Percentiles rank a stretch among this genome's conserved stretches.
Conservation (phyloP, 2,888 invertebrate species). For the Drosophila diplacantha region DNA sequence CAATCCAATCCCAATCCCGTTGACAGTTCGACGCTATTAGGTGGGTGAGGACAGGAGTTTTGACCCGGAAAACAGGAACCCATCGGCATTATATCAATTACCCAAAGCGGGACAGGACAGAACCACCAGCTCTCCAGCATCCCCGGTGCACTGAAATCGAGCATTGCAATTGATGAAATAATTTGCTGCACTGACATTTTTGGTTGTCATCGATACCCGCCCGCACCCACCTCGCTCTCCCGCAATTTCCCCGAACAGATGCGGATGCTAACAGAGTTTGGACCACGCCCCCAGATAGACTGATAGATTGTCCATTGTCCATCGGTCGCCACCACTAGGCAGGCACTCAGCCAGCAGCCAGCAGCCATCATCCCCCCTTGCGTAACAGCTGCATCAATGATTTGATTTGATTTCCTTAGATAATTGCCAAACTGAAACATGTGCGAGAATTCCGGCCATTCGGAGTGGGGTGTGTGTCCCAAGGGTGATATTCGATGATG, state of each 20-base stretch:
- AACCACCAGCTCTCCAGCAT: neutral
- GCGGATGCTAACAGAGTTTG: conserved; percentile 38
- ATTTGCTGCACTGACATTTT: conserved; percentile 67
- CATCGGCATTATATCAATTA: conserved; percentile 68
- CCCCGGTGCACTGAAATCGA: conserved; percentile 53
- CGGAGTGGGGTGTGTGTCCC: conserved; percentile 25
- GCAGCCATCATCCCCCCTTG: conserved; percentile 23
- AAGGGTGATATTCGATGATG: conserved; percentile 41
- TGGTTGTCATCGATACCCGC: conserved; percentile 50
- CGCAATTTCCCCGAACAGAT: conserved; percentile 32
- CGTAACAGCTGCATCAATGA: conserved; percentile 49
- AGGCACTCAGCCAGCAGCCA: conserved; percentile 1
- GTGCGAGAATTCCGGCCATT: conserved; percentile 52
- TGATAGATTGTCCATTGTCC: conserved; percentile 16
- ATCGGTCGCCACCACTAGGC: conserved; percentile 6
- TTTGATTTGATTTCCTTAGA: conserved; percentile 51
- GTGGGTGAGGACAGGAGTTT: conserved; percentile 55
- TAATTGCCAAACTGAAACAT: conserved; percentile 53
- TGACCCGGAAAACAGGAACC: conserved; percentile 2
- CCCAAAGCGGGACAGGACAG: conserved; percentile 52
- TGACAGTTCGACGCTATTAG: conserved; percentile 67
- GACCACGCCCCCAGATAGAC: conserved; percentile 11
- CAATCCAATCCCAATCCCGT: conserved; percentile 51
- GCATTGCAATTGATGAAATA: conserved; percentile 73
- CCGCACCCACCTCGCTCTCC: conserved; percentile 18